Evolutionary conservation across 2,888 invertebrate species (phyloP), one percentile per base, ranked within the genome.

Genomic region (Geotrupes spiniger): DNA sequence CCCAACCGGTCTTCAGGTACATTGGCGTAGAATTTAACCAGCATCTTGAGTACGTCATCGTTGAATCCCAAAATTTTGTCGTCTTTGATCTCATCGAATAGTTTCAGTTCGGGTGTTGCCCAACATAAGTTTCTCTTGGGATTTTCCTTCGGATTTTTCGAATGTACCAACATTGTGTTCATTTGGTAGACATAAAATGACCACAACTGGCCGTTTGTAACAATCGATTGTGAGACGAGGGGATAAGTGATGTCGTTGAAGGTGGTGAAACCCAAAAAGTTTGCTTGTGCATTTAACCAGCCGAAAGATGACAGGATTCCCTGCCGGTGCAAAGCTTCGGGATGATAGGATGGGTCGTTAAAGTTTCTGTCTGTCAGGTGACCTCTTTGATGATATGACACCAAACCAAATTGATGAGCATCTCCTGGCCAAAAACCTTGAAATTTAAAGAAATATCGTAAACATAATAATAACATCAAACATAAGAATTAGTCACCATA

Each of bases 231-330:
- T 2, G 91, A 88, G 0, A 86, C 83, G 46, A 97, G 71, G 0
- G 99, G 98, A 69, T 95, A 94, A 0, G 91, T 92, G 11, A 96
- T 62, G 57, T 98, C 97, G 60, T 90, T 89, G 67, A 81, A 92
- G 10, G 91, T 89, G 26, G 89, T 91, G 71, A 97, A 98, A 14
- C 98, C 92, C 71, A 88, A 84, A 68, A 86, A 85, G 67, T 82
- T 84, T 1, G 93, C 91, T 72, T 89, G 88, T 0, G 85, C 81
- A 51, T 84, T 71, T 0, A 92, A 74, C 87, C 92, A 92, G 1
- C 84, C 83, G 67, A 87, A 96, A 29, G 89, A 88, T 1, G 85
- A 79, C 52, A 86, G 78, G 53, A 96, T 80, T 1, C 85, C 93
- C 73, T 87, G 86, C 8, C 82, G 78, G 63, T 85, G 82, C 10